phyloP scores from a whole-genome alignment of 1,140 invertebrate species.

The Manduca sexta region DNA sequence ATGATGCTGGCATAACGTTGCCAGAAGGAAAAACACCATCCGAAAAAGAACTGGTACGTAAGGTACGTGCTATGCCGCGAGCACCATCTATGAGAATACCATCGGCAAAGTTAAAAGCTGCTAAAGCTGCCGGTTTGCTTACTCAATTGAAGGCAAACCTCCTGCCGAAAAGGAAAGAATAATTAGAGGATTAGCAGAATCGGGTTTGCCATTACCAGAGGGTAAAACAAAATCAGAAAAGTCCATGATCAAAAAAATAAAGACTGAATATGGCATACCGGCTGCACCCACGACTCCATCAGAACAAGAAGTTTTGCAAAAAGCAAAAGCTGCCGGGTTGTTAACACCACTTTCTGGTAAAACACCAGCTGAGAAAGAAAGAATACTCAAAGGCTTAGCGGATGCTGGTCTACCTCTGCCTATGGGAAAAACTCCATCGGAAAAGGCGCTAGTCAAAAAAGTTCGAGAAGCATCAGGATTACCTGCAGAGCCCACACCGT shows the following conservation, averaged over 20 bases:
- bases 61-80: background rate
- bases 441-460: constrained; percentile 25
- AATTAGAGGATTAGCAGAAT: constrained; percentile 23
- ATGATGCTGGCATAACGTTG: constrained; percentile 29
- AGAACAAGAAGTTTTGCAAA: constrained; percentile 13
- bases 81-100: background rate
- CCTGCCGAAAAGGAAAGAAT: constrained; percentile 34
- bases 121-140: constrained; percentile 29
- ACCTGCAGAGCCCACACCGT: constrained; percentile 9
- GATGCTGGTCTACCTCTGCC: constrained; percentile 14
- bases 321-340: constrained; percentile 19
- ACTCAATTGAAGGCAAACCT: constrained; percentile 36
- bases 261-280: background rate
- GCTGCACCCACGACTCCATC: background rate
- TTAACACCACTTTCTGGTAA: constrained; percentile 20
- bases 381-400: constrained; percentile 20
- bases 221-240: constrained; percentile 25
- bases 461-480: constrained; percentile 9
- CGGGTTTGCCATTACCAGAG: constrained; percentile 30
- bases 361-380: constrained; percentile 22
- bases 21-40: constrained; percentile 27
- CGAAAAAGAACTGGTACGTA: constrained; percentile 5
- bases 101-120: constrained; percentile 10
- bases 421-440: constrained; percentile 22
- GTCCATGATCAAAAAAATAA: constrained; percentile 7